A percentile compares a stretch with the other conserved stretches of the same genome.
phyloP scores from a whole-genome alignment of 1,140 invertebrate genomes.

The Apis cerana region DNA sequence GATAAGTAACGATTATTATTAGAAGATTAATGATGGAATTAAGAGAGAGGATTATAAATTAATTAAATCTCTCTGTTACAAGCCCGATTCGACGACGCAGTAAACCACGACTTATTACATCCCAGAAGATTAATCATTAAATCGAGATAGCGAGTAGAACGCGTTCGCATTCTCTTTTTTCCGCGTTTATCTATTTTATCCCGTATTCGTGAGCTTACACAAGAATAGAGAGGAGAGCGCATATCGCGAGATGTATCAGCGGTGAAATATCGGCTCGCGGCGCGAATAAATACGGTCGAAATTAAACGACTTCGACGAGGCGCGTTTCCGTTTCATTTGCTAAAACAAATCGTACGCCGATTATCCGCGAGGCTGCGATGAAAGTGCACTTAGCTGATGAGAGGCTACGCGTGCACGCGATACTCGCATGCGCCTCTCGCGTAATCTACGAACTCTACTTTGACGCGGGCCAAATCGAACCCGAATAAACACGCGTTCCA shows the following conservation, averaged over 20 bases:
- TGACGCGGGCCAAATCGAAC: conserved; percentile 57
- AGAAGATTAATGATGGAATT: no score
- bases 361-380: conserved; percentile 65
- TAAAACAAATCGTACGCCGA: conserved; percentile 71
- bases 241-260: neutral
- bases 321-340: conserved; percentile 70
- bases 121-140: no score
- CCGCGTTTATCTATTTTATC: neutral
- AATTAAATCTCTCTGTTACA: no score
- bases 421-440: conserved; percentile 65
- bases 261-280: conserved; percentile 10
- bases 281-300: conserved; percentile 38
- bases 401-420: conserved; percentile 71
- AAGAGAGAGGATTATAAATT: no score
- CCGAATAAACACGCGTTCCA: conserved; percentile 55
- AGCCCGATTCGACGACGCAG: no score
- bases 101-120: no score
- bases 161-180: no score
- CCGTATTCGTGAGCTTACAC: no score
- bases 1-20: no score
- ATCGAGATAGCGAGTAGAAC: no score
- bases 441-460: conserved; percentile 45
- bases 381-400: conserved; percentile 75
- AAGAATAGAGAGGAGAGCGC: neutral
- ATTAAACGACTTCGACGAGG: conserved; percentile 63